Evolutionary conservation across 2,888 invertebrate genomes (phyloP).

Genomic region (Chouioia cunea): DNA sequence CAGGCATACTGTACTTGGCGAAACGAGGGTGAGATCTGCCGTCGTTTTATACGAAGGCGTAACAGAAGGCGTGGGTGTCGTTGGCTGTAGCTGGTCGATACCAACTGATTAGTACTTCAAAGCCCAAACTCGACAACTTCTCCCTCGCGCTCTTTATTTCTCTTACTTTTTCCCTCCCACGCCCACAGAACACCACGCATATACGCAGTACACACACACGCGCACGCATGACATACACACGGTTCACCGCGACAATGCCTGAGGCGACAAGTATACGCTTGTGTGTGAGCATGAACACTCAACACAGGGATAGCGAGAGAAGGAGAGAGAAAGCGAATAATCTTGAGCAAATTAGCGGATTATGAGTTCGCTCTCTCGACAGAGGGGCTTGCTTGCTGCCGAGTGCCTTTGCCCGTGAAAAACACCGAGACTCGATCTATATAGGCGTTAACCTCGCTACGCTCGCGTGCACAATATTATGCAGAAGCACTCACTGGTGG

Average conservation of each 20-base stretch:
- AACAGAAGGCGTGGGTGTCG: slow-evolving; percentile 46
- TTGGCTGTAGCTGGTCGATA: slow-evolving; percentile 57
- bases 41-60: slow-evolving; percentile 21
- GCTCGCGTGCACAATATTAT: not conserved
- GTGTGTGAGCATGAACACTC: not conserved
- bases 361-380: slow-evolving; percentile 57
- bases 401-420: slow-evolving; percentile 41
- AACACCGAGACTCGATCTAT: slow-evolving; percentile 12
- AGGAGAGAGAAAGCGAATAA: slow-evolving; percentile 55
- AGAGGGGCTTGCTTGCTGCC: slow-evolving; percentile 8
- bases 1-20: slow-evolving; percentile 33
- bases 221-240: slow-evolving; percentile 17
- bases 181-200: not conserved
- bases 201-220: not conserved
- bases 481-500: slow-evolving; percentile 23
- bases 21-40: not conserved
- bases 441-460: not conserved
- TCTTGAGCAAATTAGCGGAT: slow-evolving; percentile 64
- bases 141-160: slow-evolving; percentile 3
- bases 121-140: slow-evolving; percentile 44
- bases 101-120: slow-evolving; percentile 63
- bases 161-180: not conserved
- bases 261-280: not conserved
- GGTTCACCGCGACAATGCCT: no score
- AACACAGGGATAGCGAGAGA: no score